Evolutionary conservation across 53 echinoderm and acorn worm genomes (phyloP), one percentile per base, ranked within the genome.

Genomic region (Arbacia lixula): DNA sequence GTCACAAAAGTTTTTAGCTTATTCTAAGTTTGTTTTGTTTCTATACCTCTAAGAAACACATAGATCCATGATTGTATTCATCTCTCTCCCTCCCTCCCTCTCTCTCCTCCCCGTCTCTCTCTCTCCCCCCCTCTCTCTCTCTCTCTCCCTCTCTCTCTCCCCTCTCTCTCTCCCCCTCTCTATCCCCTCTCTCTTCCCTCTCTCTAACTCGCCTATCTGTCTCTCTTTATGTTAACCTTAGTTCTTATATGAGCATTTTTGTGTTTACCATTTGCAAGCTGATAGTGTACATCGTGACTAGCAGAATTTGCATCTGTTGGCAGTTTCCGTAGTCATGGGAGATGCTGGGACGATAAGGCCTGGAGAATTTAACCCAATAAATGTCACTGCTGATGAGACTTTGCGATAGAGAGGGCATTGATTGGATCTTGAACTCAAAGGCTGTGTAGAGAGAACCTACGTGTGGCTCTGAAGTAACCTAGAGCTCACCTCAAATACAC

Each of bases 291-390:
- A 38, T 37, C 66, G 66, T 66, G 36, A 66, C 66, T 66, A 24
- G 66, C 36, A 8, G 38, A 66, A 66, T 36, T 36, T 66, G 66
- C 36, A 66, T 66, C 66, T 66, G 66, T 38, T 21, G 12, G 36
- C 38, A 37, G 66, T 66, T 66, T 66, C 66, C 66, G 66, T 38
- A n/a, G 38, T 37, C 10, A 38, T 38, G 1, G 24, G 20, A 66
- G 66, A 66, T 66, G 20, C 21, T 20, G 36, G 21, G 6, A 1
- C 36, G 66, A 66, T 66, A 66, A 27, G 38, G 66, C 22, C 38
- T n/a, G 36, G 66, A 36, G 66, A 66, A 37, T 37, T 66, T 22
- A 66, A 36, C 1, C 38, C 66, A 36, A 66, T 38, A 37, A 37
- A 37, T 38, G 36, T 66, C 36, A 66, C 66, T 12, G 8, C 66